Percentiles rank a stretch among this genome's conserved stretches.
These are phyloP conservation scores for Sussaba pulchella DNA, from an alignment of 2,888 invertebrate genomes.

Conservation along the genomic window DNA sequence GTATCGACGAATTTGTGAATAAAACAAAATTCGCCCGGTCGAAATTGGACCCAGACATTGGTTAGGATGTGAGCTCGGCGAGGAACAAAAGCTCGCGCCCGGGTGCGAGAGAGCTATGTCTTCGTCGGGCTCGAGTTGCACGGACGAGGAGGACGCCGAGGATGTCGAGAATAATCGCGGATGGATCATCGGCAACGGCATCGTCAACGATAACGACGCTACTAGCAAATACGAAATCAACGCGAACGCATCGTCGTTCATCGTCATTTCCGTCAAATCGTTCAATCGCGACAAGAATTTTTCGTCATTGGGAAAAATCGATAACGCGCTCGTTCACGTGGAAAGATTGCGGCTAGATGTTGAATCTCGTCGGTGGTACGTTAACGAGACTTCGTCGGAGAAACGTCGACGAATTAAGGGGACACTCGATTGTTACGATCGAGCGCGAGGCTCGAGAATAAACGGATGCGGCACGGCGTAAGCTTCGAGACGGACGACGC, in stretches of 20 bases:
- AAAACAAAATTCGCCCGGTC: too few relatives aligned
- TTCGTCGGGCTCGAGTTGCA: constrained; percentile 77
- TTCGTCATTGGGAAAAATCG: constrained; percentile 57
- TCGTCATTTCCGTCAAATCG: constrained; percentile 69
- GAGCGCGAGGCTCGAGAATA: constrained; percentile 17
- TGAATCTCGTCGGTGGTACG: constrained; percentile 51
- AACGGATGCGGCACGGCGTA: background rate
- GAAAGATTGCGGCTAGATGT: constrained; percentile 82
- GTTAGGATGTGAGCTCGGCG: constrained; percentile 12
- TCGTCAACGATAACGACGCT: constrained; percentile 20
- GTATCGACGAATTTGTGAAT: too few relatives aligned
- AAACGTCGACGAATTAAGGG: constrained; percentile 17
- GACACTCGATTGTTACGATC: constrained; percentile 19
- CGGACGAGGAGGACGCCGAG: constrained; percentile 82
- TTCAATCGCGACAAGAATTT: constrained; percentile 52
- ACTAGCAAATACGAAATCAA: constrained; percentile 17
- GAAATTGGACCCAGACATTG: too few relatives aligned
- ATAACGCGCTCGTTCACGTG: constrained; percentile 76
- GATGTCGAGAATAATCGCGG: constrained; percentile 81
- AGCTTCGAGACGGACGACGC: background rate
- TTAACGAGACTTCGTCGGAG: constrained; percentile 22
- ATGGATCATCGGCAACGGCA: constrained; percentile 52
- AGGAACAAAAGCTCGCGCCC: constrained; percentile 31
- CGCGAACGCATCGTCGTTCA: constrained; percentile 40
- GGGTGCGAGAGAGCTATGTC: constrained; percentile 76